Base-by-base conservation (phyloP, 2,888 invertebrate genomes). In the Siphlonurus alternatus region DNA sequence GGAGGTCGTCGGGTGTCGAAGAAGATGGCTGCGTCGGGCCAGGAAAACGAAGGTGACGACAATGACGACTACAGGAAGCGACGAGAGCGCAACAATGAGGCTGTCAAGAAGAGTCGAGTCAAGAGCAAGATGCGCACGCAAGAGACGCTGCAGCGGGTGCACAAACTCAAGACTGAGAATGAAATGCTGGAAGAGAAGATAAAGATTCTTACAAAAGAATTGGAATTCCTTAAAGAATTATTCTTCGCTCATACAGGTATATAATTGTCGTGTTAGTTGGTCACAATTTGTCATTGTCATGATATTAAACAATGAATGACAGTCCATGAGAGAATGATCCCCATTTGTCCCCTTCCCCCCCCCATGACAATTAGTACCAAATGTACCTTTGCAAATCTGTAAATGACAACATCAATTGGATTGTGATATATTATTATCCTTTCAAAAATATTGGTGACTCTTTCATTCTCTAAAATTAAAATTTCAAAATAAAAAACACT, bases 151-250 rank as follows among this genome's bases (percentile, higher is more conserved):
- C 82, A 84, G 65, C 76, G 88, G 64, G 90, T 91, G 0, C 86
- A 81, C 70, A 83, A 86, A 72, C 74, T 91, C 53, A 86, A 87
- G 73, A 83, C 82, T 7, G 90, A 91, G 73, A 91, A 90, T 74
- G 87, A 88, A 72, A 81, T 86, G 70, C 75, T 91, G 25, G 88
- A 89, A 73, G 87, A 88, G 70, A 89, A 88, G 74, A 88, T 90
- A 1, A 87, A 88, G 72, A 84, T 86, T 64, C 76, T 90, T n/a
- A 86, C 87, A 15, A 88, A 88, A 72, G 89, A 91, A 72, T 75
- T 91, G 23, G 84, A 85, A 60, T 88, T 90, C 71, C 76, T 91
- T 10, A 90, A 90, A 74, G 89, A 90, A 72, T 76, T 91, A 64
- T 89, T 91, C 71, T 75, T 90, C 67, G 88, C 88, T 2, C 89